Evolutionary conservation across 2,113 vertebrate genomes (phyloP).

Genomic region (Malurus melanocephalus): DNA sequence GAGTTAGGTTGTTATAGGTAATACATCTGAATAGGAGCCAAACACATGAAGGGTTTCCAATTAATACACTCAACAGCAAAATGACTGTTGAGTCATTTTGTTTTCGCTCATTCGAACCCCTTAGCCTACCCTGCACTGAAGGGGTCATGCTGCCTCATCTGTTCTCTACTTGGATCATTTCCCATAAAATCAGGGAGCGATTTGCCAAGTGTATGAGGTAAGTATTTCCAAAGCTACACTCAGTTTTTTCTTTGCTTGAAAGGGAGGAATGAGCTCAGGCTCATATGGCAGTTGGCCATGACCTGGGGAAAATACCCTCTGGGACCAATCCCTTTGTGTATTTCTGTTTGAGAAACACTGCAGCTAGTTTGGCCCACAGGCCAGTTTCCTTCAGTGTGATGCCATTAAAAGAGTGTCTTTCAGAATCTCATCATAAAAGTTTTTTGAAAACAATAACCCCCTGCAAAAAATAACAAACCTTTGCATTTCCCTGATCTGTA

Average conservation of each 20-base stretch:
- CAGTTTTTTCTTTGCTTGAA: conserved; percentile 56
- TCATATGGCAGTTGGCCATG: conserved; percentile 18
- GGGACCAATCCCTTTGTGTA: not conserved
- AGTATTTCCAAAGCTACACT: conserved; percentile 72
- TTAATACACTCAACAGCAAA: conserved; percentile 35
- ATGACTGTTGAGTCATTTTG: conserved; percentile 62
- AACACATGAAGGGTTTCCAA: conserved; percentile 2
- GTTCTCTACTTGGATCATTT: conserved; percentile 80
- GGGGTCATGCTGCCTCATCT: conserved; percentile 55
- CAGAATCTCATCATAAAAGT: not conserved
- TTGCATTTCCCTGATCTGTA: not conserved
- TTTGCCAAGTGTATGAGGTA: conserved; percentile 73
- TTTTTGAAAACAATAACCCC: not conserved
- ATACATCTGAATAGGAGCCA: conserved; percentile 56
- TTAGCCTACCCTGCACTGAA: conserved; percentile 43
- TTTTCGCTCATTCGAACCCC: conserved; percentile 42
- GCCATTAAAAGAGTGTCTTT: not conserved
- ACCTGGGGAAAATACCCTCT: conserved; percentile 41
- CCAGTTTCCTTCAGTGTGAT: not conserved
- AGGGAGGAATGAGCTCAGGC: not conserved
- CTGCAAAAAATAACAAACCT: not conserved
- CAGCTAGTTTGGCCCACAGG: not conserved
- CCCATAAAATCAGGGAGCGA: conserved; percentile 78
- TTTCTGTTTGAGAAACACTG: conserved; percentile 22
- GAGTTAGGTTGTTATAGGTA: conserved; percentile 53